Percentiles rank a stretch among this genome's conserved stretches.
These are phyloP conservation scores for Lepidochrysops patricia DNA, from an alignment of 2,888 invertebrate genomes.

Conservation along the genomic window DNA sequence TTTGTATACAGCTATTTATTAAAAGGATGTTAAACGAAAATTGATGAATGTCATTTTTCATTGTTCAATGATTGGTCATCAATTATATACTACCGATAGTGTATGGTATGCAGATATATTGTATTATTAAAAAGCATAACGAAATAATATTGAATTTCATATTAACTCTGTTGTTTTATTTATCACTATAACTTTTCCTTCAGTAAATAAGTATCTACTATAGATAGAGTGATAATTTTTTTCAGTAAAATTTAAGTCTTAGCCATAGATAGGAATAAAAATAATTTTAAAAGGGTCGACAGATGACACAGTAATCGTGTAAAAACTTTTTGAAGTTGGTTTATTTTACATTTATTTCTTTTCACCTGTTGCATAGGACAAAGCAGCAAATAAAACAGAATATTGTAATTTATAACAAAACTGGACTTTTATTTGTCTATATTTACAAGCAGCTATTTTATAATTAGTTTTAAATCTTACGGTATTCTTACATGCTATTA, in stretches of 20 bases:
- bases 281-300: no score
- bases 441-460: background rate
- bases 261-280: no score
- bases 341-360: background rate
- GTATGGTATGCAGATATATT: constrained; percentile 73
- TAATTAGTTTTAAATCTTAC: background rate
- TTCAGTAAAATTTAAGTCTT: no score
- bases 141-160: constrained; percentile 76
- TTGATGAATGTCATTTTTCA: constrained; percentile 70
- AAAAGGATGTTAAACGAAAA: constrained; percentile 69
- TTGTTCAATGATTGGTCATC: constrained; percentile 73
- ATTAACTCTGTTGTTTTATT: constrained; percentile 59
- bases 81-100: constrained; percentile 71
- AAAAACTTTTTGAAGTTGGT: background rate
- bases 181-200: background rate
- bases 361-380: background rate
- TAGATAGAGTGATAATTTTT: no score
- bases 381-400: background rate
- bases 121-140: constrained; percentile 74
- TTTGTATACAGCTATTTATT: constrained; percentile 76
- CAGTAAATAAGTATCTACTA: no score
- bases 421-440: constrained; percentile 2
- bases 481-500: background rate
- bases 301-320: no score
- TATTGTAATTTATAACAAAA: background rate